These are phyloP conservation scores for Eupithecia pulchellata DNA, from an alignment of 2,888 invertebrate genomes.

Conservation along the genomic window DNA sequence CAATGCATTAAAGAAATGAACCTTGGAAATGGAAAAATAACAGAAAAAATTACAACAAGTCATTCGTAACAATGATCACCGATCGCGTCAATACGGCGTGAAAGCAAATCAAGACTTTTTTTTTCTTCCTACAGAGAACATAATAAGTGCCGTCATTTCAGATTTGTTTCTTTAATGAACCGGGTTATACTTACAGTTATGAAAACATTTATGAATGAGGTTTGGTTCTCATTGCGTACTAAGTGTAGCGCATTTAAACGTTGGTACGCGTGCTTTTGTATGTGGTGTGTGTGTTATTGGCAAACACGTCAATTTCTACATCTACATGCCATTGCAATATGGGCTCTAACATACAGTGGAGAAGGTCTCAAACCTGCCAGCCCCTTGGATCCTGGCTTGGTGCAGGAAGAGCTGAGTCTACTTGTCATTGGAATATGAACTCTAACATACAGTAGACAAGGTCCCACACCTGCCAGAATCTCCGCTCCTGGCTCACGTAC, in stretches of 20 bases:
- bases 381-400: neutral
- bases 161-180: too few species aligned
- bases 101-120: too few species aligned
- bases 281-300: too few species aligned
- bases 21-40: too few species aligned
- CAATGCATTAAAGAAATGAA: too few species aligned
- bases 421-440: neutral
- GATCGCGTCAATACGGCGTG: too few species aligned
- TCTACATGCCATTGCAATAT: neutral
- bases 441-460: neutral
- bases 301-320: neutral
- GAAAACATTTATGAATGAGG: neutral
- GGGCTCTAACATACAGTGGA: neutral
- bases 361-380: slow-evolving; percentile 4
- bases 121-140: too few species aligned
- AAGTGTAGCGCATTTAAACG: neutral
- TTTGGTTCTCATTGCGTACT: neutral
- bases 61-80: too few species aligned
- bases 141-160: too few species aligned
- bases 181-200: neutral
- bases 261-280: neutral
- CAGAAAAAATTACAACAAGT: too few species aligned
- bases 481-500: slow-evolving; percentile 2
- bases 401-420: neutral
- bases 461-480: neutral